Evolutionary conservation across 2,888 invertebrate genomes (phyloP), one percentile per base, ranked within the genome.

Genomic region (Cyaniris semiargus): DNA sequence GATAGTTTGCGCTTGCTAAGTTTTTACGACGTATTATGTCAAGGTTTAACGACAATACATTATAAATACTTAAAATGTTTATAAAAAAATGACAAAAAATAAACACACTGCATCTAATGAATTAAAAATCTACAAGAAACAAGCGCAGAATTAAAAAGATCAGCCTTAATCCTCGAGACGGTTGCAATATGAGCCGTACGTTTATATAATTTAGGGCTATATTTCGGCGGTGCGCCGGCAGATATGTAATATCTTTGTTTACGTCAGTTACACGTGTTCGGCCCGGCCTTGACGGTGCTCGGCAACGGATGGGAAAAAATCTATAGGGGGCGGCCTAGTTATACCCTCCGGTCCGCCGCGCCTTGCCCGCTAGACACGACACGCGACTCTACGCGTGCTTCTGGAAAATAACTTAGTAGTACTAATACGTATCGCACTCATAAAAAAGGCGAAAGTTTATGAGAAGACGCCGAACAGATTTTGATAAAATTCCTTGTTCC

Each of bases 251-350:
- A 21, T 53, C 7, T 48, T 53, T 74, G 74, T 74, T 74, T n/a
- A 72, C 13, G 34, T 53, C 53, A n/a, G 48, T 66, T 48, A 84
- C 88, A 87, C 89, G 88, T 88, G 86, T 88, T 88, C 90, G 89
- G 81, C 79, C 79, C 87, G 89, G 86, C 91, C 90, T 90, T 89
- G 90, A 85, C 86, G 84, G 84, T 82, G 86, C 89, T 86, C 88
- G 85, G 88, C 89, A 88, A 89, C 90, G 88, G 58, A 23, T 38
- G 76, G 86, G 81, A 89, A 88, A 91, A 91, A 91, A 91, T 91
- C 91, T 90, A 91, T 91, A 90, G 84, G 85, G 88, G 87, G 87
- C 82, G 85, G 86, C 85, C 84, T 79, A 80, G 80, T 79, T 80
- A 78, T 76, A 75, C 78, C 75, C 71, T 53, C 38, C 38, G 38